Evolutionary conservation across 1,140 invertebrate genomes (phyloP).

Genomic region (Drosophila novamexicana): DNA sequence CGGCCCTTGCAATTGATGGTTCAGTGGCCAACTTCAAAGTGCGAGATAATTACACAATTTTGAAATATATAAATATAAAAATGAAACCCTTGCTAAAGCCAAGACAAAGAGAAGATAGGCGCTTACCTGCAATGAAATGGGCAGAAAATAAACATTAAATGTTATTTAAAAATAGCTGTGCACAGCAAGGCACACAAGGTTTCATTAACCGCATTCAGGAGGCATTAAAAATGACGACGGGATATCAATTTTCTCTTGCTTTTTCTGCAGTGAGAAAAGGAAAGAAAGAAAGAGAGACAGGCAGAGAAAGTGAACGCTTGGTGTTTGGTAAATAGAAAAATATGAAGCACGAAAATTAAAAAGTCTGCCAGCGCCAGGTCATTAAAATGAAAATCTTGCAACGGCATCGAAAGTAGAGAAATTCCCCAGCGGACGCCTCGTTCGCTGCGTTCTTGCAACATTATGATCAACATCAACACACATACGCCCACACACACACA

Average conservation of each 20-base stretch:
- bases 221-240: constrained; percentile 69
- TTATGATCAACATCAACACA: constrained; percentile 69
- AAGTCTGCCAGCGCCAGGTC: constrained; percentile 62
- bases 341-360: constrained; percentile 78
- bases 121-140: constrained; percentile 57
- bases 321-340: constrained; percentile 66
- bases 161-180: constrained; percentile 61
- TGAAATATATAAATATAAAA: not conserved
- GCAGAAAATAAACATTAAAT: constrained; percentile 63
- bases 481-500: constrained; percentile 33
- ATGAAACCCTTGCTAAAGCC: not conserved
- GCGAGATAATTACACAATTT: constrained; percentile 12
- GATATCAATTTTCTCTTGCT: constrained; percentile 61
- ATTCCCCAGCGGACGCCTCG: constrained; percentile 62
- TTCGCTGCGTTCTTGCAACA: constrained; percentile 62
- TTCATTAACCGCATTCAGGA: constrained; percentile 71
- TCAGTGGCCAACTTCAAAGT: constrained; percentile 2
- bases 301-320: constrained; percentile 7
- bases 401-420: constrained; percentile 68
- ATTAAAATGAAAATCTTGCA: constrained; percentile 70
- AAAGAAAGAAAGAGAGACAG: not conserved
- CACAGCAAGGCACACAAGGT: constrained; percentile 45
- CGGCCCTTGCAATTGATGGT: not conserved
- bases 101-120: not conserved
- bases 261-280: not conserved